Conservation (phyloP, 2,113 vertebrate genomes). For the Clarias gariepinus region DNA sequence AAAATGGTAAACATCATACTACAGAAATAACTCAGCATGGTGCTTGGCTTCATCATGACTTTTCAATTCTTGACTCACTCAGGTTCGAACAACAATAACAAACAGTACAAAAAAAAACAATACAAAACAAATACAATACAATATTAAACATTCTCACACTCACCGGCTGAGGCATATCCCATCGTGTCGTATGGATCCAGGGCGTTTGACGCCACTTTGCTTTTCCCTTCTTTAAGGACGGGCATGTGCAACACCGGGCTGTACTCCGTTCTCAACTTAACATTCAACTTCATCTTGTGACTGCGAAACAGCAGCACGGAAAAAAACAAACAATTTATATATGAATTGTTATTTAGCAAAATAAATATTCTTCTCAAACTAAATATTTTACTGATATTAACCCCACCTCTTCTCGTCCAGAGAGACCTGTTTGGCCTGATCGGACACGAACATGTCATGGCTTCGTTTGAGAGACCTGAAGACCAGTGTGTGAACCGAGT, state of each 20-base stretch:
- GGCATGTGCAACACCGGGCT: constrained; percentile 91
- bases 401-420: constrained; percentile 87
- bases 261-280: constrained; percentile 89
- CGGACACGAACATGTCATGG: constrained; percentile 97
- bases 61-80: not conserved
- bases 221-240: constrained; percentile 85
- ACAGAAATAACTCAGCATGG: not conserved
- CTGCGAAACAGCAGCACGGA: constrained; percentile 62
- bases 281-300: constrained; percentile 87
- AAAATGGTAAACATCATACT: not conserved
- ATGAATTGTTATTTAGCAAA: not conserved
- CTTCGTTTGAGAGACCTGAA: constrained; percentile 98
- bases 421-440: constrained; percentile 87
- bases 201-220: constrained; percentile 68
- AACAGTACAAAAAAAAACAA: too few species aligned
- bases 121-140: not conserved
- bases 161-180: constrained; percentile 82
- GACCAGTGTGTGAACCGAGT: constrained; percentile 96
- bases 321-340: not conserved
- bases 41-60: not conserved
- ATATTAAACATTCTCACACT: constrained; percentile 35
- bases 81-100: not conserved
- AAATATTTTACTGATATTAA: not conserved
- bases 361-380: not conserved
- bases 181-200: constrained; percentile 76